These are phyloP conservation scores for Sphaeramia orbicularis DNA, from an alignment of 2,797 vertebrate species.

Conservation along the genomic window DNA sequence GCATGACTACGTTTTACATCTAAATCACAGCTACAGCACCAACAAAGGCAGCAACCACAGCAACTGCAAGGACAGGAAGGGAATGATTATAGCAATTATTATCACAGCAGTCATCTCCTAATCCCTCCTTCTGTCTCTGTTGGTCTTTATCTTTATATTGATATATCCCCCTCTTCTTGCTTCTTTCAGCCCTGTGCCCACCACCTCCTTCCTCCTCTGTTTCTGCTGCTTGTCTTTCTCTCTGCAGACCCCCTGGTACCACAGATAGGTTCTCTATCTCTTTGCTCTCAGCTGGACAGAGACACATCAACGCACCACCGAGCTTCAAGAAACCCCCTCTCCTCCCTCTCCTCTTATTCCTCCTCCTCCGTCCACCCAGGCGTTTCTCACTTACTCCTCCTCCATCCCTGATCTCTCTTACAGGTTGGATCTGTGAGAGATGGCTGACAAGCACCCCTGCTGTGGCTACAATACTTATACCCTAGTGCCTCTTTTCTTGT, in stretches of 20 bases:
- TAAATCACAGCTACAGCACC: constrained; percentile 16
- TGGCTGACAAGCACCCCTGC: constrained; percentile 66
- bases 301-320: constrained; percentile 67
- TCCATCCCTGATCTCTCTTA: constrained; percentile 54
- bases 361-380: constrained; percentile 21
- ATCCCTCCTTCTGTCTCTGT: constrained; percentile 36
- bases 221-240: constrained; percentile 33
- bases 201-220: constrained; percentile 14
- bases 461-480: constrained; percentile 58
- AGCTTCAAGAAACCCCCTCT: constrained; percentile 50
- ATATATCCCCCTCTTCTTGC: neutral
- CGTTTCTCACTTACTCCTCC: constrained; percentile 45
- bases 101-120: constrained; percentile 44
- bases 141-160: constrained; percentile 27
- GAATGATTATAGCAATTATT: constrained; percentile 39
- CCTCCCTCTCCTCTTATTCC: neutral
- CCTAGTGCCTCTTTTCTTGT: constrained; percentile 10
- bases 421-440: constrained; percentile 58
- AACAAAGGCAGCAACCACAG: neutral
- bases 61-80: constrained; percentile 18
- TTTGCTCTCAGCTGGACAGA: constrained; percentile 78
- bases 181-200: constrained; percentile 3
- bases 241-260: constrained; percentile 57
- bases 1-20: constrained; percentile 19
- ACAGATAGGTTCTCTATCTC: constrained; percentile 59